Percentiles rank a stretch among this genome's conserved stretches.
Conservation (phyloP, 2,797 vertebrate species). For the Vireo griseus region DNA sequence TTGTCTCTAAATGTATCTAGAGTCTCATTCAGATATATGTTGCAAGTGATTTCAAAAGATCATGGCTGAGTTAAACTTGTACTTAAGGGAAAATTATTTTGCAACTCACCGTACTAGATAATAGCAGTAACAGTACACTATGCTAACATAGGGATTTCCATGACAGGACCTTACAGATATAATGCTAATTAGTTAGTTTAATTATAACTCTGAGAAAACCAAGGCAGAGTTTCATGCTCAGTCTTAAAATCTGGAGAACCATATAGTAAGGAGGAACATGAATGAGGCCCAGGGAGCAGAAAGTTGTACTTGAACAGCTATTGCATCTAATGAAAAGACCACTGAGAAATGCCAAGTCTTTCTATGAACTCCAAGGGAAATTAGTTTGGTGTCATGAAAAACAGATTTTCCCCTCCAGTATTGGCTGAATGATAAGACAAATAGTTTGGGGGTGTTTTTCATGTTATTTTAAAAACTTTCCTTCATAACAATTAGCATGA, state of each 20-base stretch:
- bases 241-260: not conserved
- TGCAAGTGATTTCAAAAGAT: not conserved
- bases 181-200: not conserved
- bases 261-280: not conserved
- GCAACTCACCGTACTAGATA: not conserved
- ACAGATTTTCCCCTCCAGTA: not conserved
- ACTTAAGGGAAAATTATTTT: not conserved
- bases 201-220: not conserved
- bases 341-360: not conserved
- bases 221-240: not conserved
- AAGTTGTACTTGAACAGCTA: rapidly evolving
- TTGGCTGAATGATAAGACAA: not conserved
- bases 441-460: not conserved
- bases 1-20: not conserved
- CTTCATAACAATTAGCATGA: not conserved
- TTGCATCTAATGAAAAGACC: not conserved
- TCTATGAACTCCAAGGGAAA: not conserved
- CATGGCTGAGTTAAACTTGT: not conserved
- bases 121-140: not conserved
- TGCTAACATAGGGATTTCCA: not conserved
- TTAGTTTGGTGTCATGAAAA: not conserved
- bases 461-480: not conserved
- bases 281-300: not conserved
- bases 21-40: not conserved
- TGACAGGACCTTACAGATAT: not conserved